A percentile compares a stretch with the other conserved stretches of the same genome.
Conservation (phyloP, 2,797 vertebrate species). For the Myotis daubentonii region DNA sequence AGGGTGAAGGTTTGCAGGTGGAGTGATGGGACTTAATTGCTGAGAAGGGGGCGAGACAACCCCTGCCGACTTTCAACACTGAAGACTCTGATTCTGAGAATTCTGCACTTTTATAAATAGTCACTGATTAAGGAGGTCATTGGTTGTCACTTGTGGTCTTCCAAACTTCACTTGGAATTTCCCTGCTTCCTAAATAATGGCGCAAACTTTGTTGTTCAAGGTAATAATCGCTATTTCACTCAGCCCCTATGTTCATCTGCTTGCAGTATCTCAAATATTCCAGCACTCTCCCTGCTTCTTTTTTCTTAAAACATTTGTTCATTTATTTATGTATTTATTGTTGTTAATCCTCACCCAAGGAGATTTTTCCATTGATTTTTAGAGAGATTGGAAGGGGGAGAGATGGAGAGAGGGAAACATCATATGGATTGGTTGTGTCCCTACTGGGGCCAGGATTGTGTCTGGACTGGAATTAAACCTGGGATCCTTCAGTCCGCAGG, state of each 20-base stretch:
- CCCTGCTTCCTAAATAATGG: not conserved
- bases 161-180: not conserved
- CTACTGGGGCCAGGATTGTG: no score
- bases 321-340: no score
- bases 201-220: not conserved
- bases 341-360: no score
- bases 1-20: not conserved
- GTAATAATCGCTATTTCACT: not conserved
- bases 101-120: not conserved
- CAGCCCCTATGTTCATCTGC: not conserved
- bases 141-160: not conserved
- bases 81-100: not conserved
- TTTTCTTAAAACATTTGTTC: no score
- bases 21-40: no score
- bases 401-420: no score
- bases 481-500: no score
- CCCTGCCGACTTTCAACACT: not conserved
- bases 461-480: no score
- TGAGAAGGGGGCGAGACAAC: accelerated
- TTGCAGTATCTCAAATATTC: not conserved
- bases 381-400: no score
- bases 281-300: not conserved
- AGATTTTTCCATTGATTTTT: no score
- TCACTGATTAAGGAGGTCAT: not conserved
- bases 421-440: no score